phyloP scores from a whole-genome alignment of 2,797 vertebrate species.

The Glossophaga mutica region DNA sequence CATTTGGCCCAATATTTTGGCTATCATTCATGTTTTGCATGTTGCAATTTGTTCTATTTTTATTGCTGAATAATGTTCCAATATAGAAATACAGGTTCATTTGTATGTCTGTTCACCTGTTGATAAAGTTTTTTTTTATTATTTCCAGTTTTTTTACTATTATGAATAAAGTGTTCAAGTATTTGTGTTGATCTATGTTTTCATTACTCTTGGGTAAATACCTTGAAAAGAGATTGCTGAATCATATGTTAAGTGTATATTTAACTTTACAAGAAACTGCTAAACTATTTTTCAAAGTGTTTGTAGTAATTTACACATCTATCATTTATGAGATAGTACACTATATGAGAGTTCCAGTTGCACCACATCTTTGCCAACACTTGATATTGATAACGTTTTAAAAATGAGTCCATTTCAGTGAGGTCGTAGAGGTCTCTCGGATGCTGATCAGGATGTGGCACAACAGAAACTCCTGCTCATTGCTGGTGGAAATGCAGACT shows the following conservation, averaged over 20 bases:
- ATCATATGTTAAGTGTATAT: background rate
- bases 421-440: background rate
- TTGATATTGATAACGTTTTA: background rate
- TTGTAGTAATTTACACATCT: background rate
- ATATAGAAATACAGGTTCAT: background rate
- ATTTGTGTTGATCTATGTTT: background rate
- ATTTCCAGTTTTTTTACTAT: background rate
- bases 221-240: background rate
- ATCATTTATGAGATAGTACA: background rate
- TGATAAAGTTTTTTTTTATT: background rate
- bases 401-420: background rate
- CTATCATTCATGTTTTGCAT: background rate
- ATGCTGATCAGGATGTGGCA: background rate
- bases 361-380: background rate
- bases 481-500: background rate
- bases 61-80: background rate
- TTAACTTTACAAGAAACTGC: background rate
- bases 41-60: background rate
- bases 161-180: background rate
- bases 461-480: background rate
- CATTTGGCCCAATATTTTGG: background rate
- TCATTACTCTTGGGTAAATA: background rate
- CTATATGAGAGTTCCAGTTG: background rate
- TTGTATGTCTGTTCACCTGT: background rate
- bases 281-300: background rate